Evolutionary conservation across 2,113 vertebrate species (phyloP), one percentile per base, ranked within the genome.

Genomic region (Dasyprocta punctata): DNA sequence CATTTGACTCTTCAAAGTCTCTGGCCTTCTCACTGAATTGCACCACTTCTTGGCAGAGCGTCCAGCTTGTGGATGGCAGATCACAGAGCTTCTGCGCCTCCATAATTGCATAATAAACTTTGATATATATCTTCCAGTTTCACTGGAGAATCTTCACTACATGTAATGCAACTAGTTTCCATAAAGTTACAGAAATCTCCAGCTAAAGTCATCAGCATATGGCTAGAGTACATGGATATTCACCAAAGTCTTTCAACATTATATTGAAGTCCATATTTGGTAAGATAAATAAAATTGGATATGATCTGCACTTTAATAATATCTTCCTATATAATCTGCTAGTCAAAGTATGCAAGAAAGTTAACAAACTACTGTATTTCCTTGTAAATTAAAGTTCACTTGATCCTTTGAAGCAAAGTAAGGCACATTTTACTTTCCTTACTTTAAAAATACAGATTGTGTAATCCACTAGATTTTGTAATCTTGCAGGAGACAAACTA

Each of bases 361-460:
- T 84, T 73, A 95, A 71, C 7, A 36, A 10, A 38, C 90, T 89
- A 44, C 69, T 44, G 80, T 20, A 3, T 13, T 26, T 16, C 22
- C 61, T 97, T 69, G 11, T 47, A 86, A 93, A 90, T 92, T 75
- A 67, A 78, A 87, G 12, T 49, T 90, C 52, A 58, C 88, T 52
- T 95, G 85, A 85, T 56, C 41, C 61, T 75, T 20, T 82, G 8
- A 63, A 63, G 5, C 41, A 81, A 69, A 14, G 16, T 38, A 77
- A 96, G 58, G 17, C 30, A 44, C 12, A 88, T 73, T 93, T 96
- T 54, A 60, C 38, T 80, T 16, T 58, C 13, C 11, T 24, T n/a
- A 47, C 33, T 86, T 82, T 61, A 78, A 75, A 90, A 95, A 82
- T 17, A 38, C 6, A 44, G 36, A 52, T 36, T 63, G 28, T 28